A percentile compares a stretch with the other conserved stretches of the same genome.
These are phyloP conservation scores for Rhingia rostrata DNA, from an alignment of 2,888 invertebrate genomes.

Conservation along the genomic window DNA sequence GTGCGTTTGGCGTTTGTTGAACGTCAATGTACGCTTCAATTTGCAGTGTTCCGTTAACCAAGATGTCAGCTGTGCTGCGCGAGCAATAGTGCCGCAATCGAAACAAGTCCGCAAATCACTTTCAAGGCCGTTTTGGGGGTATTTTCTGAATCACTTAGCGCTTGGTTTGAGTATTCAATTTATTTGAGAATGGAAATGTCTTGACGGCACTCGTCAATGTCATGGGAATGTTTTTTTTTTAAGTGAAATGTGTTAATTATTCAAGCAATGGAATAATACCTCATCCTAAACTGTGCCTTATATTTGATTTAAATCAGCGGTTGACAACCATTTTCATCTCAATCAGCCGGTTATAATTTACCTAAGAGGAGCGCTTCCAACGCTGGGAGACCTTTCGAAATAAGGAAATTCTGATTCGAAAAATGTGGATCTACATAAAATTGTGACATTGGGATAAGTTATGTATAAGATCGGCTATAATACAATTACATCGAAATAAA, in stretches of 20 bases:
- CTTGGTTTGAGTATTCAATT: too few relatives aligned
- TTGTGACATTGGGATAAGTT: too few relatives aligned
- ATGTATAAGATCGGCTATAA: too few relatives aligned
- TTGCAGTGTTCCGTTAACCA: background rate
- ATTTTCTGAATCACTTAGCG: slow-evolving; percentile 21
- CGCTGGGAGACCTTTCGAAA: too few relatives aligned
- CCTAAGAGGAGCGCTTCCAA: too few relatives aligned
- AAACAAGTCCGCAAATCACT: background rate
- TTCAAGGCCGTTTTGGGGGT: slow-evolving; percentile 2
- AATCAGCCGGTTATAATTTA: too few relatives aligned
- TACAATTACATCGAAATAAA: too few relatives aligned
- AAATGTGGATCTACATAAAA: too few relatives aligned
- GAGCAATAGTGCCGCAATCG: slow-evolving; percentile 1
- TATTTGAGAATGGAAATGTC: slow-evolving; percentile 17
- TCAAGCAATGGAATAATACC: background rate
- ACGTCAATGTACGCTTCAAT: background rate
- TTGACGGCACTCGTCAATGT: background rate
- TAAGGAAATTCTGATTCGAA: too few relatives aligned
- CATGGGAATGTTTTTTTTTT: slow-evolving; percentile 4
- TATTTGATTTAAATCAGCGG: too few relatives aligned
- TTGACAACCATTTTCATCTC: too few relatives aligned
- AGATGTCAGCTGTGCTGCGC: slow-evolving; percentile 6
- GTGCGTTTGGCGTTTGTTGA: slow-evolving; percentile 40
- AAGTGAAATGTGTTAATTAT: slow-evolving; percentile 6
- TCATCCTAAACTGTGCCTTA: too few relatives aligned